Conservation (phyloP, 1,140 invertebrate species). For the Steinernema feltiae region DNA sequence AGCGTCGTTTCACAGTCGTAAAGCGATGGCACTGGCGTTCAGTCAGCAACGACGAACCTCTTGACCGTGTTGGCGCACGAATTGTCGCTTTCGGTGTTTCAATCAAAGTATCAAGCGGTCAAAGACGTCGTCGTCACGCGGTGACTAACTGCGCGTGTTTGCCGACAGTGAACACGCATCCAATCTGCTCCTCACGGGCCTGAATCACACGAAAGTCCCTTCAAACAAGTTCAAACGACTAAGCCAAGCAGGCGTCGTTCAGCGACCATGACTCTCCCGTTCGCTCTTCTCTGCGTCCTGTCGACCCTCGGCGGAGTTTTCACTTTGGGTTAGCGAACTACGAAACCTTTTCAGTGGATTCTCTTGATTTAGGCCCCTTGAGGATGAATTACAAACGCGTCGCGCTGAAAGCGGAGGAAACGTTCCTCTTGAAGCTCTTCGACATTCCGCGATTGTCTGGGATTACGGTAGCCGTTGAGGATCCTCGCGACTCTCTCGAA, state of each 20-base stretch:
- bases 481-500: not conserved
- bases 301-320: not conserved
- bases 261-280: slow-evolving; percentile 48
- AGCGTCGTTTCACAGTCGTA: no score
- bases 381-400: not conserved
- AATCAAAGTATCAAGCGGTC: no score
- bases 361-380: no score
- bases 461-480: not conserved
- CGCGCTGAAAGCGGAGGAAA: not conserved
- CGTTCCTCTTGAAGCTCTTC: not conserved
- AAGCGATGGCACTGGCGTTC: no score
- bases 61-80: no score
- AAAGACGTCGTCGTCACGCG: no score
- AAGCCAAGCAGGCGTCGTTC: slow-evolving; percentile 17
- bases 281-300: not conserved
- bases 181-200: not conserved
- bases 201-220: not conserved
- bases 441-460: not conserved
- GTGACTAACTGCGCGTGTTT: not conserved
- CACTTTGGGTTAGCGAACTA: not conserved
- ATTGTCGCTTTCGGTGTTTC: no score
- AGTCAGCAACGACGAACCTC: no score
- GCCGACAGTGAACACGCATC: not conserved
- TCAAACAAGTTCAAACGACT: not conserved
- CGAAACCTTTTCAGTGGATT: no score